phyloP scores from a whole-genome alignment of 2,113 vertebrate species.

The Myrmophylax atrothorax region DNA sequence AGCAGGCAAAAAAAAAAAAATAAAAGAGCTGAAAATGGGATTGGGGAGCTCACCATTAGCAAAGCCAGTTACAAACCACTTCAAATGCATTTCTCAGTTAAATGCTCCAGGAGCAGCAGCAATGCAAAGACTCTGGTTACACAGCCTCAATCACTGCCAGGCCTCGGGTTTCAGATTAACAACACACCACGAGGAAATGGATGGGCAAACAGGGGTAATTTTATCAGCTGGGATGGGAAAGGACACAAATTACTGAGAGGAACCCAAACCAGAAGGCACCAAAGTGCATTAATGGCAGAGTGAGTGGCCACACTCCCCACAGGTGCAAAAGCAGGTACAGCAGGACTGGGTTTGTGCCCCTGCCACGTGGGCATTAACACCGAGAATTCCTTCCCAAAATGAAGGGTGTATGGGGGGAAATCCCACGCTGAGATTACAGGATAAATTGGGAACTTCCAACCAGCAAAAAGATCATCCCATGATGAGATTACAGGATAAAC shows the following conservation, averaged over 20 bases:
- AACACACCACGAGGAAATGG: constrained; percentile 36
- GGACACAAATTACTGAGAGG: constrained; percentile 41
- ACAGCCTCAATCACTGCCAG: constrained; percentile 22
- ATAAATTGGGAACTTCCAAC: background rate
- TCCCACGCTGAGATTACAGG: background rate
- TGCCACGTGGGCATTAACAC: background rate
- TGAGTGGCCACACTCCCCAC: background rate
- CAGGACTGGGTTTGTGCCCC: background rate
- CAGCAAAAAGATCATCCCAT: background rate
- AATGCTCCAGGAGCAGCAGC: background rate
- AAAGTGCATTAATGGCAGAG: constrained; percentile 2
- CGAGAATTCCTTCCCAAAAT: background rate
- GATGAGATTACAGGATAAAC: no score
- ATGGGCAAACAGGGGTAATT: constrained; percentile 31
- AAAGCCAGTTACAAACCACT: background rate
- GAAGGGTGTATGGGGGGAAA: background rate
- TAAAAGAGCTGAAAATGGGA: background rate
- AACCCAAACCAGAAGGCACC: constrained; percentile 2
- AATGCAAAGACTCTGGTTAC: constrained; percentile 26
- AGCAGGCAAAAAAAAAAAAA: background rate
- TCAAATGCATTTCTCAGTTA: background rate
- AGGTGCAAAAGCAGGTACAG: background rate
- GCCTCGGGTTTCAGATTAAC: constrained; percentile 55
- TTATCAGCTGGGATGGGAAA: constrained; percentile 47
- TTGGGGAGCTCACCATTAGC: background rate